Evolutionary conservation across 2,113 vertebrate genomes (phyloP).

Genomic region (Rhinichthys klamathensis): DNA sequence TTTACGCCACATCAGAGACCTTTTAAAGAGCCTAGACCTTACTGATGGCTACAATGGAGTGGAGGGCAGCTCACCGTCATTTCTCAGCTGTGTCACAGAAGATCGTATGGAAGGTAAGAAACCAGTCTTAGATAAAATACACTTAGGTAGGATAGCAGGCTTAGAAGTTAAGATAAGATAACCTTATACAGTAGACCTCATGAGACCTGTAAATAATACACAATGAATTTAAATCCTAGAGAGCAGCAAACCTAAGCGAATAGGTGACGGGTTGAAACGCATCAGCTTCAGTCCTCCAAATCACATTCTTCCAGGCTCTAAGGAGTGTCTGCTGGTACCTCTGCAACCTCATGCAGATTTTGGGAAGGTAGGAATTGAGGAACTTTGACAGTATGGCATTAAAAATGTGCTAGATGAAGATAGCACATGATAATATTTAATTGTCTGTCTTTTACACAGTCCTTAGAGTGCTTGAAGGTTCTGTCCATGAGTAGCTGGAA

Average conservation of each 20-base stretch:
- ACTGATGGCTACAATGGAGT: constrained; percentile 92
- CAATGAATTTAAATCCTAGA: constrained; percentile 64
- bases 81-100: constrained; percentile 87
- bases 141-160: not conserved
- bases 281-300: constrained; percentile 87
- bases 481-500: constrained; percentile 95
- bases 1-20: constrained; percentile 88
- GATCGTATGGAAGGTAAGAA: constrained; percentile 76
- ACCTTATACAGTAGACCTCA: not conserved
- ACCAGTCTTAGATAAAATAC: not conserved
- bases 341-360: constrained; percentile 88
- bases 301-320: constrained; percentile 88
- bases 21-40: constrained; percentile 91
- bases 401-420: not conserved
- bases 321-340: constrained; percentile 83
- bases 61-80: constrained; percentile 91
- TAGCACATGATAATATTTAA: not conserved
- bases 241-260: constrained; percentile 78
- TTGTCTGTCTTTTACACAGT: constrained; percentile 68
- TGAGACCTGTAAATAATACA: not conserved
- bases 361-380: constrained; percentile 80
- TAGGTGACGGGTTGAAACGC: constrained; percentile 79
- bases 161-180: not conserved
- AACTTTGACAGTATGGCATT: not conserved
- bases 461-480: constrained; percentile 89